Base-by-base conservation (phyloP, 30 jellyfish, hydroid and myxozoan species). In the Aurelia coerulea region DNA sequence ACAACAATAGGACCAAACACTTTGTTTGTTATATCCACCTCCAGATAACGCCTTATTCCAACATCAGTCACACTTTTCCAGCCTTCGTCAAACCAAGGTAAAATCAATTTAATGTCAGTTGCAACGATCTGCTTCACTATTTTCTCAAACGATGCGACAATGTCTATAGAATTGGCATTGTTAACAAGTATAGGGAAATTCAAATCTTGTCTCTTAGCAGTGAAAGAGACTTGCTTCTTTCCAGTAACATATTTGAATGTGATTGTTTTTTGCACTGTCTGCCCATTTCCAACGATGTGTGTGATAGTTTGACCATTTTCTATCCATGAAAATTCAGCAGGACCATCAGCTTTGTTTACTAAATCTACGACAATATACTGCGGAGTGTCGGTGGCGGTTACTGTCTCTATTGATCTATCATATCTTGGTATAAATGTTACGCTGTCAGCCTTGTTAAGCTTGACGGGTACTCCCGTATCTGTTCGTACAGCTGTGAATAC, bases 61-160 rank as follows among this genome's bases (percentile, higher is more conserved):
- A 11, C 51, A 18, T 23, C 63, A 59, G 68, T 65, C 7, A 51
- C 32, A 62, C 35, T 8, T 23, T 60, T 60, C 70, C 70, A 60
- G 70, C 35, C 70, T 60, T 60, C 35, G 14, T 60, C 70, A 10
- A 60, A 60, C 70, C 70, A 60, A 17, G 70, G 70, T 60, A 60
- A 17, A 60, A 60, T 60, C 70, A 60, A 23, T 60, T 23, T 60
- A n/a, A 23, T 8, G 35, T 79, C 80, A 41, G 80, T 79, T 34
- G 89, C 80, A 4, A 65, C 50, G 64, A 79, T 33, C 69, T 32
- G 23, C n/a, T 54, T 65, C 37, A 51, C 73, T 6, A 65, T 63
- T 16, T 79, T 79, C 62, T 79, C 89, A 79, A 56, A 79, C 7
- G 89, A 37, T 29, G 89, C 81, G 41, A 65, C 16, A 3, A 67